phyloP scores from a whole-genome alignment of 2,113 vertebrate genomes.

The Chloropsis cyanopogon region DNA sequence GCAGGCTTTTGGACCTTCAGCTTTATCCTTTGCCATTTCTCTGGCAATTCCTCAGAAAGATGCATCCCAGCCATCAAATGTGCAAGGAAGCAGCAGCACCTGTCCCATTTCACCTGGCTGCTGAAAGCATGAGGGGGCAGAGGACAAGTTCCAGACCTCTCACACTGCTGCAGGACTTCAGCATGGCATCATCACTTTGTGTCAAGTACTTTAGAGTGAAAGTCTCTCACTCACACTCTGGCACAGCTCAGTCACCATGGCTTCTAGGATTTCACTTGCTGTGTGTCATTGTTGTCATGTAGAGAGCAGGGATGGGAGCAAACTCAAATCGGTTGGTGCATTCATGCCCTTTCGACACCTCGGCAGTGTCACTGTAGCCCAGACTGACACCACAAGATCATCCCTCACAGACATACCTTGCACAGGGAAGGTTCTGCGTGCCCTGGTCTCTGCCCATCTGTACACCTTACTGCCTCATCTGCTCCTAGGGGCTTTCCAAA shows the following conservation, averaged over 20 bases:
- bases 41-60: neutral
- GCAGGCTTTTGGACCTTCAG: neutral
- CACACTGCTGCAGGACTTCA: neutral
- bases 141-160: neutral
- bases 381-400: neutral
- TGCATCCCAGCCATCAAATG: neutral
- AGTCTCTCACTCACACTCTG: neutral
- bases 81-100: neutral
- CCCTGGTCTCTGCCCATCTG: neutral
- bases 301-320: neutral
- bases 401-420: rapidly evolving
- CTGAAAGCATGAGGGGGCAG: rapidly evolving
- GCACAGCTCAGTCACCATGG: neutral
- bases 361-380: neutral
- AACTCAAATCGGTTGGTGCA: neutral
- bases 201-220: neutral
- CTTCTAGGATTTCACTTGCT: neutral
- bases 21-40: neutral
- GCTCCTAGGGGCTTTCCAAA: neutral
- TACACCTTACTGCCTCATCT: neutral
- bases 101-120: neutral
- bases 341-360: neutral
- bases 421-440: neutral
- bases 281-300: neutral
- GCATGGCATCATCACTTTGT: rapidly evolving